Percentiles rank a stretch among this genome's conserved stretches.
Conservation (phyloP, 2,797 vertebrate genomes). For the Karalla daura region DNA sequence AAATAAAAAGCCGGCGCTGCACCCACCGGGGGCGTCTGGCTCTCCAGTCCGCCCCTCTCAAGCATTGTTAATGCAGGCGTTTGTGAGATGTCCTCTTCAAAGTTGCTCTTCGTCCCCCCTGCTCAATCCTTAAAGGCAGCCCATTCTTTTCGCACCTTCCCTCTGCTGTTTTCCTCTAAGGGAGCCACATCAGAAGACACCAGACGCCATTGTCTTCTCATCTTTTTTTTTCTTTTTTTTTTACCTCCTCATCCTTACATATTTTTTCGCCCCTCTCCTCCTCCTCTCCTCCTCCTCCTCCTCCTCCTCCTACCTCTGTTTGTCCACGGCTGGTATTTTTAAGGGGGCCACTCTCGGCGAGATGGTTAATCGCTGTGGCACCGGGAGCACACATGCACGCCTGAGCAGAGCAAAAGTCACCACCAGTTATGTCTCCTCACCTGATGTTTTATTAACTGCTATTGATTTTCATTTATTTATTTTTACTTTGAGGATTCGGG, state of each 20-base stretch:
- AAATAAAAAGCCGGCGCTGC: too few species aligned
- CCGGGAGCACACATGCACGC: constrained; percentile 90
- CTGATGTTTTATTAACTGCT: constrained; percentile 99
- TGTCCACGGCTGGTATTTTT: constrained; percentile 83
- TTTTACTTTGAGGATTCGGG: constrained; percentile 82
- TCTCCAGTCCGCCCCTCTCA: constrained; percentile 29
- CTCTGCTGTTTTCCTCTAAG: constrained; percentile 54
- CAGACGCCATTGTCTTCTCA: constrained; percentile 56
- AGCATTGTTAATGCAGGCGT: constrained; percentile 63
- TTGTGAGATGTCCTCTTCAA: constrained; percentile 62
- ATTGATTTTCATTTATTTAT: constrained; percentile 93
- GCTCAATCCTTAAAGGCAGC: constrained; percentile 50
- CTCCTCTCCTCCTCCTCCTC: constrained; percentile 65
- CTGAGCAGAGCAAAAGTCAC: constrained; percentile 92
- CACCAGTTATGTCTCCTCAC: constrained; percentile 95
- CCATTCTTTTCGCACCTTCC: constrained; percentile 73
- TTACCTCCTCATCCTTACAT: constrained; percentile 62
- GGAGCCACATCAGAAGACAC: constrained; percentile 61
- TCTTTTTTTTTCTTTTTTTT: constrained; percentile 69
- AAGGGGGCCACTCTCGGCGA: constrained; percentile 83
- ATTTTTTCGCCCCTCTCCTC: constrained; percentile 55
- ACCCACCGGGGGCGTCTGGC: constrained; percentile 42
- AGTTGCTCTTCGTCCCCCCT: constrained; percentile 48
- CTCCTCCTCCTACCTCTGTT: constrained; percentile 53
- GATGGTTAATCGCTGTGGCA: constrained; percentile 94